Evolutionary conservation across 2,113 vertebrate species (phyloP), one percentile per base, ranked within the genome.

Genomic region (Dasypus novemcinctus): DNA sequence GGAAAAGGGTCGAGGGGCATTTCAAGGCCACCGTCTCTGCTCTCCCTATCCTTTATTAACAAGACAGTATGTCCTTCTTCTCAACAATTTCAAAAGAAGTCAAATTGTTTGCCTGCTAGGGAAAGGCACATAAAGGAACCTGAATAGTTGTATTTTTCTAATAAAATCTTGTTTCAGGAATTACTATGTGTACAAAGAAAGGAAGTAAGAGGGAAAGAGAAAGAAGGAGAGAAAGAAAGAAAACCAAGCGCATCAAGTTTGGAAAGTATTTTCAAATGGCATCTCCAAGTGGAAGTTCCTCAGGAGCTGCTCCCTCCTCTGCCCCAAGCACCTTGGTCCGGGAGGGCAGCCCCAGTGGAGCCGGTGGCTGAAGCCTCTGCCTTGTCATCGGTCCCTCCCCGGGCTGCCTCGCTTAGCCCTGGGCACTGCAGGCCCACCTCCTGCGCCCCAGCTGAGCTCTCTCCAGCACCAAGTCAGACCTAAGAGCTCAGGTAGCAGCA

Each of bases 241-340:
- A 4, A 21, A 5, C 2, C 2, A 38, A 72, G 23, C 27, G 31
- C 15, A 18, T 1, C 4, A 0, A 2, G 10, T 20, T 25, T 49
- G 38, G 54, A 74, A 91, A 52, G 52, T 4, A 1, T 9, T 10
- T 20, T 20, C 59, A 27, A 4, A 43, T 11, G 2, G 64, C 38
- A 11, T 36, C 54, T 71, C 64, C 49, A 4, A 18, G 29, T 0
- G 41, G 49, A 25, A 1, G 23, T 2, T 27, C 4, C 54, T 57
- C 4, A n/a, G n/a, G n/a, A n/a, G n/a, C n/a, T n/a, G 0, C 46
- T 20, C 29, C 0, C 36, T 12, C 38, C 43, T 4, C 1, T 0
- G 3, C 3, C n/a, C 49, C 1, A 3, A 0, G 8, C 0, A 7
- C 0, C 33, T 52, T 6, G 38, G 27, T 38, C 31, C 1, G 0